Evolutionary conservation across 2,888 invertebrate genomes (phyloP), one percentile per base, ranked within the genome.

Genomic region (Zhengitettix transpicula): DNA sequence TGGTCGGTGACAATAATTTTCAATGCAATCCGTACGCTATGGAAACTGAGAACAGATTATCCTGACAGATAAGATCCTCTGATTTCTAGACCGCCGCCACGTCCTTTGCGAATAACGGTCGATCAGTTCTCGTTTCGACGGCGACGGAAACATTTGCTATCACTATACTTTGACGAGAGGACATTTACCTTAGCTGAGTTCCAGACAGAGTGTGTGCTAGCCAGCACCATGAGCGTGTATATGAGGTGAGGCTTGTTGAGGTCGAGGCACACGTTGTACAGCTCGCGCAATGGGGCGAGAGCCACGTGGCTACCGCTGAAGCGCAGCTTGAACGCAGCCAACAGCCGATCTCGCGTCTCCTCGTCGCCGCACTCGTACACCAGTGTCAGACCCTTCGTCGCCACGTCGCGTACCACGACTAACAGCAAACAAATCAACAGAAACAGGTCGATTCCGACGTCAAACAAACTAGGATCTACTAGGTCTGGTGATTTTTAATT

Each of bases 151-250:
- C 7, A n/a, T n/a, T n/a, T n/a, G n/a, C n/a, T n/a, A n/a, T n/a
- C n/a, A n/a, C n/a, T n/a, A n/a, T n/a, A n/a, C n/a, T n/a, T n/a
- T n/a, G n/a, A 28, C 28, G 28, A 28, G 28, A 28, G 28, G 28
- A 28, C 10, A 17, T 14, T 42, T 72, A 83, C 84, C 78, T 89
- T 90, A 71, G 91, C 92, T 10, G 93, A 92, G 67, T 91, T 94
- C 96, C 95, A 97, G 58, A 89, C 80, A 1, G 93, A 87, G 73
- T 96, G 93, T 70, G 95, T 91, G 77, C 94, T 94, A 0, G 95
- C 95, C 64, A 96, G 76, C 71, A 94, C 89, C 89, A 97, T 90
- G 71, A 97, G 97, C 73, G 92, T 91, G 74, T 97, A 97, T 64
- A 95, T 83, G 63, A 97, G 79, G 71, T 96, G 95, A 0, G 96